Conservation (phyloP, 2,797 vertebrate species). For the Hirundo rustica region DNA sequence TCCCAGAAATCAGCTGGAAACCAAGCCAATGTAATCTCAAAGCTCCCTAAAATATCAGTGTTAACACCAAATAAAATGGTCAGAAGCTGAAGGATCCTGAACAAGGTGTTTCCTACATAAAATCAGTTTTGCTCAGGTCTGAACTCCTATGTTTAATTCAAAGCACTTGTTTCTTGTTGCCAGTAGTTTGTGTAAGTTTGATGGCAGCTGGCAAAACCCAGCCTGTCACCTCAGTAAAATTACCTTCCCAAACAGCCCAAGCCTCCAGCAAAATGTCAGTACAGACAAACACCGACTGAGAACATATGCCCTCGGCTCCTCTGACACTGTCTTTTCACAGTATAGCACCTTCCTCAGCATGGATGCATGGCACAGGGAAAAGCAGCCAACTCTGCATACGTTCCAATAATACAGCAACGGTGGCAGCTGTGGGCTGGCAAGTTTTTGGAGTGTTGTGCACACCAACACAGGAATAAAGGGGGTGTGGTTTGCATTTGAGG, state of each 20-base stretch:
- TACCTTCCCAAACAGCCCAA: background rate
- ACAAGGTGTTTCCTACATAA: background rate
- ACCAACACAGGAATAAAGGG: background rate
- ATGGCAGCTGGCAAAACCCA: conserved; percentile 16
- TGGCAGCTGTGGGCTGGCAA: conserved; percentile 5
- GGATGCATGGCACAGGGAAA: background rate
- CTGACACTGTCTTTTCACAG: background rate
- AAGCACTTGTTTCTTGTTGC: background rate
- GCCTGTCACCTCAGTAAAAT: background rate
- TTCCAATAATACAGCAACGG: background rate
- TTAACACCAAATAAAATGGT: background rate
- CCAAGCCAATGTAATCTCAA: background rate
- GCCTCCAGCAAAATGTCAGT: background rate
- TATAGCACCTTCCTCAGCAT: background rate
- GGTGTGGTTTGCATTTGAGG: background rate
- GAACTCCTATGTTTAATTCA: background rate
- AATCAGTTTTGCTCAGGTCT: background rate
- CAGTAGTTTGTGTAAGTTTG: background rate
- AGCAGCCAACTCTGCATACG: background rate
- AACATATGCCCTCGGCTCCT: background rate
- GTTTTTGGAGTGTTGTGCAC: background rate
- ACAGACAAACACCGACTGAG: background rate
- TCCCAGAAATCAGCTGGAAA: conserved; percentile 26
- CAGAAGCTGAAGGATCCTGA: background rate
- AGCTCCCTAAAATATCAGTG: background rate